Percentiles rank a stretch among this genome's conserved stretches.
phyloP scores from a whole-genome alignment of 2,888 invertebrate species.

The Scrobipalpa atriplicella region DNA sequence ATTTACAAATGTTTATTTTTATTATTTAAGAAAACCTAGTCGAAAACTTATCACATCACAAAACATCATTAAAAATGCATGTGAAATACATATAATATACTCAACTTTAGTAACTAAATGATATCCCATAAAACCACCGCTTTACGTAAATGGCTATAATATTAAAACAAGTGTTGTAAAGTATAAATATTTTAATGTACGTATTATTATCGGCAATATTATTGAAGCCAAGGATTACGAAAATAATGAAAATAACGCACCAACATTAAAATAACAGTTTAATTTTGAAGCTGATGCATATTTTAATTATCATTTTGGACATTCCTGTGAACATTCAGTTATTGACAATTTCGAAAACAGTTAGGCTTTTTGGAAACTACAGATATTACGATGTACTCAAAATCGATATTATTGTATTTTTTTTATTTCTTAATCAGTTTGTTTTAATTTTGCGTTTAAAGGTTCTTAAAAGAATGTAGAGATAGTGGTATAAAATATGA shows the following conservation, averaged over 20 bases:
- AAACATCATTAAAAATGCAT: too few relatives aligned
- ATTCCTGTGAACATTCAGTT: not conserved
- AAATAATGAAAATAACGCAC: not conserved
- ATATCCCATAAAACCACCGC: not conserved
- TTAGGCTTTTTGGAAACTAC: conserved; percentile 10
- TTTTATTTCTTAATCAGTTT: conserved; percentile 13
- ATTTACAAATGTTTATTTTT: too few relatives aligned
- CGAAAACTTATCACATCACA: too few relatives aligned
- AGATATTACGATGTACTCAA: not conserved
- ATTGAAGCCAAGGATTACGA: not conserved
- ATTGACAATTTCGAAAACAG: conserved; percentile 6
- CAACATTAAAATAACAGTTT: not conserved
- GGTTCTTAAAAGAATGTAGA: not conserved
- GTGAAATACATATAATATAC: not conserved
- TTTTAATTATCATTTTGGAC: conserved; percentile 5
- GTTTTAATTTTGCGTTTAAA: not conserved
- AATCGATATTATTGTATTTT: not conserved
- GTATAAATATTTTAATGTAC: not conserved
- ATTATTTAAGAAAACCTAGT: too few relatives aligned
- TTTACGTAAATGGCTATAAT: not conserved
- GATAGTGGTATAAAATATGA: not conserved
- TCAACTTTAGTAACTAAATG: not conserved
- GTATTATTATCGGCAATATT: not conserved
- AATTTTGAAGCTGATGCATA: not conserved
- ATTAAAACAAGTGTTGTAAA: not conserved